phyloP scores from a whole-genome alignment of 1,140 invertebrate species.

The Acromyrmex charruanus region DNA sequence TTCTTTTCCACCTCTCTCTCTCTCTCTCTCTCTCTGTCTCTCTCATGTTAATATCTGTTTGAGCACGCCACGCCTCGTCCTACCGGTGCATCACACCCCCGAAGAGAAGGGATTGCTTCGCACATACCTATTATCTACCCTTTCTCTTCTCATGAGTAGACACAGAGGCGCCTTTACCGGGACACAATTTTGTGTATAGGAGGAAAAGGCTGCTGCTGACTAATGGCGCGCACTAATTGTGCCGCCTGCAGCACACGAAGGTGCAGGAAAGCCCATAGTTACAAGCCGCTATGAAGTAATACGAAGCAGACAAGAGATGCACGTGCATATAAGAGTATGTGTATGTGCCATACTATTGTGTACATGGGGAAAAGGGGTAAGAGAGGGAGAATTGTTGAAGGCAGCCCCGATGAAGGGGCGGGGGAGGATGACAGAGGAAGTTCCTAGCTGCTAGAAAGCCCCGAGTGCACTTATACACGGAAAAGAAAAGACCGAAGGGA shows the following conservation, averaged over 20 bases:
- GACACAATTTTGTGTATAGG: slow-evolving; percentile 73
- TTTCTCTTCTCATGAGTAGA: slow-evolving; percentile 65
- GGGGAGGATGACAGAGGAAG: slow-evolving; percentile 42
- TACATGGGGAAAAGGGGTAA: neutral
- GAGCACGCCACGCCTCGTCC: slow-evolving; percentile 54
- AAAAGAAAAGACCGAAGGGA: slow-evolving; percentile 31
- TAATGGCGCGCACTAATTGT: slow-evolving; percentile 81
- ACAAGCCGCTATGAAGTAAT: slow-evolving; percentile 40
- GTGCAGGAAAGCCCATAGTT: slow-evolving; percentile 57
- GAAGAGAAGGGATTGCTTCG: slow-evolving; percentile 58
- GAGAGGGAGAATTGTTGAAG: slow-evolving; percentile 17
- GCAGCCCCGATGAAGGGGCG: slow-evolving; percentile 15
- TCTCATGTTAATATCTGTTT: slow-evolving; percentile 66
- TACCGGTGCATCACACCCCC: slow-evolving; percentile 45
- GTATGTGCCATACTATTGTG: too few species aligned
- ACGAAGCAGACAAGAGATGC: slow-evolving; percentile 26
- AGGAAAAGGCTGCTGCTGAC: slow-evolving; percentile 76
- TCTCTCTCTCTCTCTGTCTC: slow-evolving; percentile 17
- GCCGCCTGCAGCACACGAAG: slow-evolving; percentile 64
- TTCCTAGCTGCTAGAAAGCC: slow-evolving; percentile 45
- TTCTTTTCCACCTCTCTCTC: neutral
- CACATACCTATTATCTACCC: slow-evolving; percentile 66
- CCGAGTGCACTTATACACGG: slow-evolving; percentile 48
- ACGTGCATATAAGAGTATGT: neutral
- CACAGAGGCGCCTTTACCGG: slow-evolving; percentile 72